phyloP scores from a whole-genome alignment of 1,140 invertebrate species.

The Trichomalopsis sarcophagae region DNA sequence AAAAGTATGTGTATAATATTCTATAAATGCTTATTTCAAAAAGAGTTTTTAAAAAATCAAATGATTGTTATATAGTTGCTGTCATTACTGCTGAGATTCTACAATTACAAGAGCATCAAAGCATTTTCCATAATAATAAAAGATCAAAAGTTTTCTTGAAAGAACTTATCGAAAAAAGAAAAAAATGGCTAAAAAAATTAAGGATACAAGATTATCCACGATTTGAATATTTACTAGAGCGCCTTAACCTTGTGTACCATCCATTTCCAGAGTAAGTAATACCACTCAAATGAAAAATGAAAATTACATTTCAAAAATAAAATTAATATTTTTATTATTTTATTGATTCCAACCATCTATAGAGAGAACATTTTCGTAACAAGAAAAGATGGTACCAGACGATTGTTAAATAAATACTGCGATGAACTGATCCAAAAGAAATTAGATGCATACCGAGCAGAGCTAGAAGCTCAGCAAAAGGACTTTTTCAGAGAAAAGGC shows the following conservation, averaged over 20 bases:
- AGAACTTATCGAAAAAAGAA: slow-evolving; percentile 85
- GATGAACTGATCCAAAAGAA: slow-evolving; percentile 80
- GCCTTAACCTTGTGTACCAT: slow-evolving; percentile 86
- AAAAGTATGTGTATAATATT: slow-evolving; percentile 70
- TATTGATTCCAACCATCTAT: slow-evolving; percentile 18
- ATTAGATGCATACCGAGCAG: slow-evolving; percentile 78
- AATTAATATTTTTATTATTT: background rate
- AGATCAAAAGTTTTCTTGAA: slow-evolving; percentile 77
- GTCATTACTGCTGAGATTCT: slow-evolving; percentile 53
- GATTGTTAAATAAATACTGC: slow-evolving; percentile 81
- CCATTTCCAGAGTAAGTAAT: slow-evolving; percentile 77
- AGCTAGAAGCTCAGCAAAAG: slow-evolving; percentile 81
- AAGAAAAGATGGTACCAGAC: slow-evolving; percentile 80
- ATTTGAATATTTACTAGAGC: slow-evolving; percentile 91
- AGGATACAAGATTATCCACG: slow-evolving; percentile 86
- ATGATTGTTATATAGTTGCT: slow-evolving; percentile 45
- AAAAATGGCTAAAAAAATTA: slow-evolving; percentile 82
- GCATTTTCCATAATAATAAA: slow-evolving; percentile 74
- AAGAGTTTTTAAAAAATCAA: slow-evolving; percentile 32
- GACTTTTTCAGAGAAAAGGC: slow-evolving; percentile 79
- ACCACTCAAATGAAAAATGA: background rate
- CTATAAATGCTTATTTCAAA: background rate
- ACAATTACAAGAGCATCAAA: slow-evolving; percentile 77
- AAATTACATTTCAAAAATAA: background rate
- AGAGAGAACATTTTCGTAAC: slow-evolving; percentile 48